Evolutionary conservation across 2,113 vertebrate genomes (phyloP).

Genomic region (Progne subis): DNA sequence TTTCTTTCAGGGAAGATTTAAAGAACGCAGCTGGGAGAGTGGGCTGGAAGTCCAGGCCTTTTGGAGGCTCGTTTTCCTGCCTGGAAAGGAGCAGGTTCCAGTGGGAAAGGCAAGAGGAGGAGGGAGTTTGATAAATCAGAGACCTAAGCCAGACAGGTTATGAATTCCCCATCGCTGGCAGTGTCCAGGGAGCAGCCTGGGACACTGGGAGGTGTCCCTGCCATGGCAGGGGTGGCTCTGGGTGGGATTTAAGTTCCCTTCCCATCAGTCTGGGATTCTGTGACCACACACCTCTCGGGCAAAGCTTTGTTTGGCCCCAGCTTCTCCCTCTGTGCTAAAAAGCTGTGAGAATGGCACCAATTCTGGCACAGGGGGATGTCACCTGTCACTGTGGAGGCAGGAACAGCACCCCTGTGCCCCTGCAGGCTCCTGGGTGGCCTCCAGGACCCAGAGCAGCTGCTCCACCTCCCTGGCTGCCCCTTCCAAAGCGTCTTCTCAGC

Average conservation of each 20-base stretch:
- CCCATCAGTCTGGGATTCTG: background rate
- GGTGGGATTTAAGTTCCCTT: background rate
- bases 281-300: background rate
- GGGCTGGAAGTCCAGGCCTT: background rate
- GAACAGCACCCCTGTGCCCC: rapidly evolving
- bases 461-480: background rate
- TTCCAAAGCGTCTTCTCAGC: background rate
- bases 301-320: background rate
- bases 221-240: background rate
- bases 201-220: background rate
- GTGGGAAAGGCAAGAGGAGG: background rate
- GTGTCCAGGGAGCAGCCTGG: background rate
- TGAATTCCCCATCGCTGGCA: background rate
- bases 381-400: background rate
- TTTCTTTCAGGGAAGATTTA: background rate
- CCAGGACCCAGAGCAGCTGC: background rate
- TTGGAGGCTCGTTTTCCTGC: background rate
- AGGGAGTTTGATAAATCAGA: background rate
- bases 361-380: background rate
- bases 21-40: background rate
- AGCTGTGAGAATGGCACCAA: background rate
- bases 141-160: background rate
- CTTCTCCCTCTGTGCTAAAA: background rate
- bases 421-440: background rate
- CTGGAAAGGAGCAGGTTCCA: background rate